A percentile compares a stretch with the other conserved stretches of the same genome.
Evolutionary conservation across 2,888 invertebrate genomes (phyloP).

Genomic region (Choristoneura rosaceana): DNA sequence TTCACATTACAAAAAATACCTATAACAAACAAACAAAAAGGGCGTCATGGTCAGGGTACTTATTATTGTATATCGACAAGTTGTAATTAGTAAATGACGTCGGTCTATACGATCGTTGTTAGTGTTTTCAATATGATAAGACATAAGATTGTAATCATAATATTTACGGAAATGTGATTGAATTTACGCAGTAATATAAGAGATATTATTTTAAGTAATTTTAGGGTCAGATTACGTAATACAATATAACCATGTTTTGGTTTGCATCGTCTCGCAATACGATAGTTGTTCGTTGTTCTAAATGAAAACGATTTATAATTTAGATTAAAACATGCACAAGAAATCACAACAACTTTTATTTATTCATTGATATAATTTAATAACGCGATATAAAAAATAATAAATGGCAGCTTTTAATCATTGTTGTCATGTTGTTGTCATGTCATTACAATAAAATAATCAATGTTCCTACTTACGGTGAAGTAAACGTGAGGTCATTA

Average conservation of each 20-base stretch:
- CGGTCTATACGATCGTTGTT: neutral
- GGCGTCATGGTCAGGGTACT: too few relatives aligned
- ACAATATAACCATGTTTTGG: neutral
- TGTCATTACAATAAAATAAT: neutral
- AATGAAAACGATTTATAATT: neutral
- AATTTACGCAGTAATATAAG: neutral
- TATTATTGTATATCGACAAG: conserved; percentile 1
- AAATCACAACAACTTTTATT: neutral
- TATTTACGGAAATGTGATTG: neutral
- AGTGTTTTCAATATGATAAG: neutral
- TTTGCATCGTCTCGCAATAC: neutral
- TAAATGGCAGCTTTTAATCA: neutral
- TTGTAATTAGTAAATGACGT: neutral
- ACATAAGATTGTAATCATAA: neutral
- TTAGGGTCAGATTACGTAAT: neutral
- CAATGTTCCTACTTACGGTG: neutral
- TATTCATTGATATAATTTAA: conserved; percentile 1
- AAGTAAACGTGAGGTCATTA: conserved; percentile 13
- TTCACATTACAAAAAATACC: too few relatives aligned
- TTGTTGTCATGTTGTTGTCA: neutral
- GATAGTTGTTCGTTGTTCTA: neutral
- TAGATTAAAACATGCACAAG: neutral
- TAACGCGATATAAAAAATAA: neutral
- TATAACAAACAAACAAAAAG: too few relatives aligned
- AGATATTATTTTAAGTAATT: neutral